Evolutionary conservation across 2,888 invertebrate genomes (phyloP), one percentile per base, ranked within the genome.

Genomic region (Nemurella pictetii): DNA sequence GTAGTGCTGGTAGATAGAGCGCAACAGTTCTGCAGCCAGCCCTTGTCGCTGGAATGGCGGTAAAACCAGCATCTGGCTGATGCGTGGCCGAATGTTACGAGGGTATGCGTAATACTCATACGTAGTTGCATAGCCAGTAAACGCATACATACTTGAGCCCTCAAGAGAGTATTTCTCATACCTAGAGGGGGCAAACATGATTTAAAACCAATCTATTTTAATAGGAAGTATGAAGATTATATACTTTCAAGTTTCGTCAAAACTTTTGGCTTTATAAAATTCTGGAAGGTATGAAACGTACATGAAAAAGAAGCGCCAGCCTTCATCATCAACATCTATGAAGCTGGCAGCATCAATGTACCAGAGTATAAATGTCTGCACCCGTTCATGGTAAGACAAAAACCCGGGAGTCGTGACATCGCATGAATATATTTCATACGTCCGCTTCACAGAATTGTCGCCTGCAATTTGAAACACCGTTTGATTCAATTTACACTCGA

Each of bases 31-130:
- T 0, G 96, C 95, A 32, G 98, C 98, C 75, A 98, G 91, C 0
- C 99, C 98, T 80, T 94, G 91, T 85, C 93, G 94, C 90, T 98
- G 96, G 90, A 96, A 98, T 0, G 97, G 96, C n/a, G 99, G 99
- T 87, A 99, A 90, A 77, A 99, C 93, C 85, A 99, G 92, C 89
- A 98, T 95, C 91, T 99, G 99, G 87, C 98, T 97, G 87, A 99
- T 96, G 86, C 99, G 93, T 3, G 98, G 97, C 35, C 99, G 93
- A 84, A 94, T 94, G 89, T 96, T 94, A 86, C 94, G 93, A 0
- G 99, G 98, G 90, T 98, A 98, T 0, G 97, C 96, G 90, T 97
- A 99, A 91, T 98, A 99, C 87, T 96, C 95, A 91, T 99, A 99
- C 77, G 97, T 95, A 0, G 98, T 97, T 83, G 96, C 94, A 90